Base-by-base conservation (phyloP, 2,113 vertebrate species). In the Camelus dromedarius region DNA sequence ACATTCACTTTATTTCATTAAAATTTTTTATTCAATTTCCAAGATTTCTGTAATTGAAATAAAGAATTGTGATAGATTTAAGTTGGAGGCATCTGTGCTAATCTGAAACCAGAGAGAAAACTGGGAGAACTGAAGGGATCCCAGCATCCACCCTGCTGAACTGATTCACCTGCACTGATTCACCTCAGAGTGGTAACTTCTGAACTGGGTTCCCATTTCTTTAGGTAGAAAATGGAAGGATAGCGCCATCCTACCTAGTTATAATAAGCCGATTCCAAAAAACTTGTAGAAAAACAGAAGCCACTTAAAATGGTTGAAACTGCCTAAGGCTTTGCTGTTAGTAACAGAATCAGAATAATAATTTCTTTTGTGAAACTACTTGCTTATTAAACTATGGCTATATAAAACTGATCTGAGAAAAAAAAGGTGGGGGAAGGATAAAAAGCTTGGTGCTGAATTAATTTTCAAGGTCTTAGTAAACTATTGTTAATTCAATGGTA, bases 391-490 rank as follows among this genome's bases (percentile, higher is more conserved):
- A 38, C 6, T 32, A 1, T 86, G 8, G 30, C 1, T 70, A 72
- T 58, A 72, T 9, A 58, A 92, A 94, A 82, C 2, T 72, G 38
- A 62, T 54, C 54, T 30, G 48, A 90, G 13, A 87, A 19, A 86
- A 86, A 89, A 16, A 91, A 14, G 38, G 38, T 42, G 46, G 10
- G 5, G 9, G 58, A 73, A 88, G 52, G n/a, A 69, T 79, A 73
- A 67, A 94, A 79, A 70, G 50, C 22, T 42, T 26, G 24, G 3
- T 42, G 5, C 89, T 94, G 20, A 91, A 84, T 64, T 95, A 70
- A 75, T 89, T 89, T 92, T 95, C 15, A 82, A 86, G 28, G 54
- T 80, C 5, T 89, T 89, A 69, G n/a, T 52, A 94, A 67, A 6
- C 22, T 67, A 77, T 50, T 58, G 83, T n/a, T 87, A 87, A 91